Evolutionary conservation across 2,888 invertebrate genomes (phyloP), one percentile per base, ranked within the genome.

Genomic region (Platerodrilus igneus): DNA sequence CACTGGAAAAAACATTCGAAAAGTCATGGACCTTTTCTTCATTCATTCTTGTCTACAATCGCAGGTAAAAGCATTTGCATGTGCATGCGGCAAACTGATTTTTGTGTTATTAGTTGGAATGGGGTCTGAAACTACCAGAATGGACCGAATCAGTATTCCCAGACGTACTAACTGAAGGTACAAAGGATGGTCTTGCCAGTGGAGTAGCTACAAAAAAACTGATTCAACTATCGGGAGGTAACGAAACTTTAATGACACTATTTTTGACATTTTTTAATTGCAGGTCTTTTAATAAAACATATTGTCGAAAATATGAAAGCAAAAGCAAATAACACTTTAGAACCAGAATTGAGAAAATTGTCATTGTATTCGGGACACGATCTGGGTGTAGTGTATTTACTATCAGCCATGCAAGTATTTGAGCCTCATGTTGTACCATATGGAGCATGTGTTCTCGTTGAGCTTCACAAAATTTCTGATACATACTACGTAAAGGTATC

Each of bases 341-440:
- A 58, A 59, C 18, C n/a, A n/a, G n/a, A n/a, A n/a, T 73, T 75
- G 3, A 63, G 73, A 8, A 79, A 77, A 57, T 66, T 81, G 46
- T 76, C 66, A 45, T 70, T 78, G 45, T 81, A 78, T 55, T 69
- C 77, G 0, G 80, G 77, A 1, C 84, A 84, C 54, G 83, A 84
- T 57, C 74, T 79, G 0, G 79, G 81, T 0, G 61, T 84, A 4
- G 73, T 76, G 1, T 75, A 77, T 45, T 58, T 83, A 22, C 59
- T 83, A 21, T 62, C 71, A 11, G 74, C 76, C 1, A 56, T 84
- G 20, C 71, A 72, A 17, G 66, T 80, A 6, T 83, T 76, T 74
- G 71, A 77, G 35, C 60, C 63, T 14, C 74, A 76, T 53, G 28
- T 36, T n/a, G 44, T 47, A 7, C 37, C 44, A 7, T 49, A 47